A percentile compares a stretch with the other conserved stretches of the same genome.
phyloP scores from a whole-genome alignment of 2,113 vertebrate species.

The Erpornis zantholeuca region DNA sequence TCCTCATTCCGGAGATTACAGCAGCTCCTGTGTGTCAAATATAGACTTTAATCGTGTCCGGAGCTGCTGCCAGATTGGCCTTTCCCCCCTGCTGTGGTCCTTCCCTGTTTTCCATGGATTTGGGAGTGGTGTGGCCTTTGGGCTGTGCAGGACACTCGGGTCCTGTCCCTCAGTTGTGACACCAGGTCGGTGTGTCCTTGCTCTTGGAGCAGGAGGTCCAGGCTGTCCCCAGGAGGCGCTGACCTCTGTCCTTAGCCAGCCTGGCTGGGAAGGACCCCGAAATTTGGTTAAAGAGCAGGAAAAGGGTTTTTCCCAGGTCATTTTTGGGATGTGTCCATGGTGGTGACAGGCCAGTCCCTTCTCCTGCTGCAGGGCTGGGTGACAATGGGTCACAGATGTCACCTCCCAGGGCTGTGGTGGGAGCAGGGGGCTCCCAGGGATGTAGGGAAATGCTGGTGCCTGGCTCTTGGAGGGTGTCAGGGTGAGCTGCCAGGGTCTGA shows the following conservation, averaged over 20 bases:
- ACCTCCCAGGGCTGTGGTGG: not conserved
- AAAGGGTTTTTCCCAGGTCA: not conserved
- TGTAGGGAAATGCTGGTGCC: not conserved
- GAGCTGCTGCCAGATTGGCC: conserved; percentile 26
- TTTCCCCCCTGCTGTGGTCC: not conserved
- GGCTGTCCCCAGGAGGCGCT: not conserved
- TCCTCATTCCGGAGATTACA: not conserved
- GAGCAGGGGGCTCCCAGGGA: not conserved
- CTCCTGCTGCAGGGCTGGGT: not conserved
- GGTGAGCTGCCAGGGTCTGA: not conserved
- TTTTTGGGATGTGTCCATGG: not conserved
- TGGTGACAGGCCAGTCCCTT: not conserved
- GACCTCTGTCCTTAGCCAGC: not conserved
- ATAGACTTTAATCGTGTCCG: not conserved
- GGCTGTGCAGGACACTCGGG: rapidly evolving
- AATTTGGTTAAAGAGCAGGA: not conserved
- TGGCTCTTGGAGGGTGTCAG: rapidly evolving
- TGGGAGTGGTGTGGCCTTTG: not conserved
- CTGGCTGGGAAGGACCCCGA: not conserved
- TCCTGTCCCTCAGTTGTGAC: not conserved
- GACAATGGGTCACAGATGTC: rapidly evolving
- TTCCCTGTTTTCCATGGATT: not conserved
- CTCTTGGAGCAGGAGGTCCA: not conserved
- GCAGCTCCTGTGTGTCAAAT: not conserved
- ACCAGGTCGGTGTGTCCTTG: not conserved